phyloP scores from a whole-genome alignment of 2,888 invertebrate species.

The Lottia gigantea region DNA sequence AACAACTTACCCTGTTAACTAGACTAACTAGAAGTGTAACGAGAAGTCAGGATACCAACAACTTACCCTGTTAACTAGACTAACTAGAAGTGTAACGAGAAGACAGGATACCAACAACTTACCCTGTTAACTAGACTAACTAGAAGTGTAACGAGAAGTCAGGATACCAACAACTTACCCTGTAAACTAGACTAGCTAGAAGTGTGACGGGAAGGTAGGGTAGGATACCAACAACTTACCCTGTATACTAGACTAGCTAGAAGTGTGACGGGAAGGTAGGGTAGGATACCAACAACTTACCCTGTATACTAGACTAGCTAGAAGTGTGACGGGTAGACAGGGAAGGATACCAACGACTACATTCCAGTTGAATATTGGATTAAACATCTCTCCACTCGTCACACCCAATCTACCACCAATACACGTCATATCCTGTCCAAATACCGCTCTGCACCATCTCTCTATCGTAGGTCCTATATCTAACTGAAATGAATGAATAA shows the following conservation, averaged over 20 bases:
- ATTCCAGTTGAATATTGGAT: background rate
- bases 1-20: too few species aligned
- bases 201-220: background rate
- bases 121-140: background rate
- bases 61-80: too few species aligned
- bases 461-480: background rate
- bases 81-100: too few species aligned
- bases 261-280: background rate
- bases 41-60: too few species aligned
- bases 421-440: constrained; percentile 1
- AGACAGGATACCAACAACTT: background rate
- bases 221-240: too few species aligned
- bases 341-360: background rate
- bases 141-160: background rate
- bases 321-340: background rate
- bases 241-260: background rate
- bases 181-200: background rate
- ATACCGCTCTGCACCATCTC: background rate
- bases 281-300: too few species aligned
- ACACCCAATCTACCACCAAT: constrained; percentile 1
- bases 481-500: background rate
- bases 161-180: background rate
- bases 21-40: too few species aligned
- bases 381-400: constrained; percentile 2
- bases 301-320: background rate